A percentile compares a stretch with the other conserved stretches of the same genome.
Conservation (phyloP, 2,888 invertebrate genomes). For the Ceriagrion tenellum region DNA sequence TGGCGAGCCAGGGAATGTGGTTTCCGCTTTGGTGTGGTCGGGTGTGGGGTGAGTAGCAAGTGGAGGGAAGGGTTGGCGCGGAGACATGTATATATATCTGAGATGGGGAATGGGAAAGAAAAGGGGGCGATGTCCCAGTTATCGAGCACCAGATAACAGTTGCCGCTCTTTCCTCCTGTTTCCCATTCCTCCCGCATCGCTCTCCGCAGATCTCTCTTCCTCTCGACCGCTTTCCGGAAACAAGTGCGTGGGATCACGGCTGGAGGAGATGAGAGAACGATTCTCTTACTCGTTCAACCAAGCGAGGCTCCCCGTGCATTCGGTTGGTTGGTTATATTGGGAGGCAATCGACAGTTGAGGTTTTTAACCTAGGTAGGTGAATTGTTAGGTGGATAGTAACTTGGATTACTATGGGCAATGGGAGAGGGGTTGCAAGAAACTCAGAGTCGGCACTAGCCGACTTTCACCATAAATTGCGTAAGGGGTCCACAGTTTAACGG, state of each 20-base stretch:
- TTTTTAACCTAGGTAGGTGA: no score
- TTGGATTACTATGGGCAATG: no score
- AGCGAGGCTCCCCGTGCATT: no score
- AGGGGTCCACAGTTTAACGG: no score
- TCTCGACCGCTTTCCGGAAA: no score
- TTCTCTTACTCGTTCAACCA: background rate
- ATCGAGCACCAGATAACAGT: slow-evolving; percentile 31
- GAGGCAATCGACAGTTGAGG: no score
- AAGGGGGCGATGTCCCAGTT: slow-evolving; percentile 27
- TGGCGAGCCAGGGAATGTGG: background rate
- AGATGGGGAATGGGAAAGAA: background rate
- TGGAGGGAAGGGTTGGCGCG: background rate
- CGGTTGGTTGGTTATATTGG: no score
- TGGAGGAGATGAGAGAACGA: background rate
- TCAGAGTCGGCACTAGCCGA: no score
- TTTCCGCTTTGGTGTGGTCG: background rate
- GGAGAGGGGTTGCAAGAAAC: no score
- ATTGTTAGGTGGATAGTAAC: no score
- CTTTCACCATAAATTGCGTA: no score
- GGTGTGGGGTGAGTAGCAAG: background rate
- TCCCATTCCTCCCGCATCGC: background rate
- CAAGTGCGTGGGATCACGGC: background rate
- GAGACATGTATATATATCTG: background rate
- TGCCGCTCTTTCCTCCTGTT: background rate
- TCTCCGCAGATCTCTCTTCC: no score